Evolutionary conservation across 1,140 invertebrate species (phyloP).

Genomic region (Asbolus verrucosus): DNA sequence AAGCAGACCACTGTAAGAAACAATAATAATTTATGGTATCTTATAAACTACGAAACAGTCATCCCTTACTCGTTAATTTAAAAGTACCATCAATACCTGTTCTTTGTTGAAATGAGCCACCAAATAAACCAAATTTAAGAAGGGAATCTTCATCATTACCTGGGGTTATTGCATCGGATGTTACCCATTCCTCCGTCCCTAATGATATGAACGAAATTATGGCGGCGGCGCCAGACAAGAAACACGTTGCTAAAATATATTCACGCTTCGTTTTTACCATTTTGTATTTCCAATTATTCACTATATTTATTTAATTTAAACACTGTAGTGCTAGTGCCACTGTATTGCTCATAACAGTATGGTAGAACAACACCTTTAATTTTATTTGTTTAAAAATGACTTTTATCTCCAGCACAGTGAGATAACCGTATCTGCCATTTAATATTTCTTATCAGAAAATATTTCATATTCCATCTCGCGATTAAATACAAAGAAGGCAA

Average conservation of each 20-base stretch:
- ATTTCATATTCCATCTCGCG: background rate
- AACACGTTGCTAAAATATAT: constrained; percentile 46
- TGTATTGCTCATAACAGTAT: too few relatives aligned
- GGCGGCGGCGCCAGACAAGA: constrained; percentile 46
- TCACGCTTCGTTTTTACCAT: constrained; percentile 52
- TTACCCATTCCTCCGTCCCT: constrained; percentile 51
- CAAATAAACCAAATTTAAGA: constrained; percentile 13
- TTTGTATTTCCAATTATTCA: constrained; percentile 25
- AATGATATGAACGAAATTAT: constrained; percentile 47
- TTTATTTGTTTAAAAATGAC: constrained; percentile 6
- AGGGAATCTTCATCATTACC: background rate
- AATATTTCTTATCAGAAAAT: constrained; percentile 20
- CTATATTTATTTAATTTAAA: background rate
- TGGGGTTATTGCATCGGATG: background rate
- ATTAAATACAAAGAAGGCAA: too few relatives aligned
- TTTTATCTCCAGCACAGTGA: too few relatives aligned
- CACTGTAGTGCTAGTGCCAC: too few relatives aligned
- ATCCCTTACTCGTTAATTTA: constrained; percentile 11
- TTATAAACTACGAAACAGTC: too few relatives aligned
- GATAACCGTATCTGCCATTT: too few relatives aligned
- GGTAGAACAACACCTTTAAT: constrained; percentile 14
- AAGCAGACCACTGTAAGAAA: constrained; percentile 13
- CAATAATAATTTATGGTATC: too few relatives aligned
- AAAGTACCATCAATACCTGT: background rate
- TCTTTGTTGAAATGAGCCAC: constrained; percentile 1